Evolutionary conservation across 1,140 invertebrate genomes (phyloP).

Genomic region (Lamellibrachia luymesi): DNA sequence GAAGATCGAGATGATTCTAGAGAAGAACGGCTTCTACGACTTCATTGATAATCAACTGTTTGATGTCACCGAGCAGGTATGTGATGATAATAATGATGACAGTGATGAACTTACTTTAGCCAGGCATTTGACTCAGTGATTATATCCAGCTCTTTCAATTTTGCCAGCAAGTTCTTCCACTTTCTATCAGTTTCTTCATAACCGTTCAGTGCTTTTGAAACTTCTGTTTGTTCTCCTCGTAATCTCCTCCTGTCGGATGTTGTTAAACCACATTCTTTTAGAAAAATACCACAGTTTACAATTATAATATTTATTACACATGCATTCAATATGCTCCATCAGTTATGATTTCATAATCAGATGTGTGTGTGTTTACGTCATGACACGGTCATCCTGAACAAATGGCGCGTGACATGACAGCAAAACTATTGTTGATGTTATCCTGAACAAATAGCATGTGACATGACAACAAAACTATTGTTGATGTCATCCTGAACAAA

Average conservation of each 20-base stretch:
- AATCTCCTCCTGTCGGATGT: background rate
- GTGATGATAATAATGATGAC: background rate
- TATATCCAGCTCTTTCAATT: background rate
- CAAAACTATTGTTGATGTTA: no score
- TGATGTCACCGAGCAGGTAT: constrained; percentile 75
- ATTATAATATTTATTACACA: no score
- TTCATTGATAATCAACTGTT: constrained; percentile 67
- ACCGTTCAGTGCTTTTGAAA: background rate
- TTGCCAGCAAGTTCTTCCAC: background rate
- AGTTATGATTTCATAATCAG: no score
- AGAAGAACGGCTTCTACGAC: constrained; percentile 82
- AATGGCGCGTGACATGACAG: no score
- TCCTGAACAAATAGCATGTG: no score
- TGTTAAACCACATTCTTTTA: no score
- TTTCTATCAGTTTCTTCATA: background rate
- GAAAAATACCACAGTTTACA: no score
- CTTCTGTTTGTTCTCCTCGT: background rate
- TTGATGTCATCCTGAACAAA: no score
- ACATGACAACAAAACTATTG: no score
- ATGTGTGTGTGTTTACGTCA: no score
- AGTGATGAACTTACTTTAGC: background rate
- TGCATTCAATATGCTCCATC: no score
- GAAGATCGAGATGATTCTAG: constrained; percentile 74
- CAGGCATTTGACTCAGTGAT: background rate
- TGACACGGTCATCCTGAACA: no score